Evolutionary conservation across 2,888 invertebrate genomes (phyloP).

Genomic region (Fragum fragum): DNA sequence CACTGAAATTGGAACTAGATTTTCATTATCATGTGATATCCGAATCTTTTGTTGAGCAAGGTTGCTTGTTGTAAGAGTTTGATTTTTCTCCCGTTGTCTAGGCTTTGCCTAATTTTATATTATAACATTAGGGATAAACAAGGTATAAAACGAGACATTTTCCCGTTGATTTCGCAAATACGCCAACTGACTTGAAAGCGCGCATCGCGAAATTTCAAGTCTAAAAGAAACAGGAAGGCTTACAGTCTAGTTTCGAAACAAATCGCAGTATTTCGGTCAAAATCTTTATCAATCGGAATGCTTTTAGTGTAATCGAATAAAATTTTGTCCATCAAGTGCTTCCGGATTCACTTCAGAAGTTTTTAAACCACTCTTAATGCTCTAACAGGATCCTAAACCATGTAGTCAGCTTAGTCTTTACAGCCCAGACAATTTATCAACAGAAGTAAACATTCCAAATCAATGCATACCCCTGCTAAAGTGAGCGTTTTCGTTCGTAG

Average conservation of each 20-base stretch:
- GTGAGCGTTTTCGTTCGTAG: neutral
- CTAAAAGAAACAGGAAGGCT: too few relatives aligned
- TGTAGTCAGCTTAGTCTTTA: neutral
- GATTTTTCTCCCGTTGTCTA: too few relatives aligned
- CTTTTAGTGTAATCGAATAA: neutral
- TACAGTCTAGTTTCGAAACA: neutral
- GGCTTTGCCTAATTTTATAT: too few relatives aligned
- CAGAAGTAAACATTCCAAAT: slow-evolving; percentile 1
- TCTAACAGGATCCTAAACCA: slow-evolving; percentile 3
- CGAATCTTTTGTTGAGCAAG: too few relatives aligned
- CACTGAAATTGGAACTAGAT: too few relatives aligned
- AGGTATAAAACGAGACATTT: too few relatives aligned
- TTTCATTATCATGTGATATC: too few relatives aligned
- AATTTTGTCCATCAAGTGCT: slow-evolving; percentile 35
- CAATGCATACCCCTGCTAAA: neutral
- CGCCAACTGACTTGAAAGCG: too few relatives aligned
- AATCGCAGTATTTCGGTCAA: slow-evolving; percentile 14
- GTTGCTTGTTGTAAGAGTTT: too few relatives aligned
- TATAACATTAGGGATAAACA: too few relatives aligned
- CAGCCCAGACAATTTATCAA: neutral
- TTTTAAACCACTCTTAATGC: slow-evolving; percentile 18
- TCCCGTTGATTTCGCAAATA: too few relatives aligned
- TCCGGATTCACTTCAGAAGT: slow-evolving; percentile 43
- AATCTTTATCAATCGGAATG: neutral
- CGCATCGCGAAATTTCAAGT: too few relatives aligned